Evolutionary conservation across 2,888 invertebrate species (phyloP).

Genomic region (Synergus umbraculus): DNA sequence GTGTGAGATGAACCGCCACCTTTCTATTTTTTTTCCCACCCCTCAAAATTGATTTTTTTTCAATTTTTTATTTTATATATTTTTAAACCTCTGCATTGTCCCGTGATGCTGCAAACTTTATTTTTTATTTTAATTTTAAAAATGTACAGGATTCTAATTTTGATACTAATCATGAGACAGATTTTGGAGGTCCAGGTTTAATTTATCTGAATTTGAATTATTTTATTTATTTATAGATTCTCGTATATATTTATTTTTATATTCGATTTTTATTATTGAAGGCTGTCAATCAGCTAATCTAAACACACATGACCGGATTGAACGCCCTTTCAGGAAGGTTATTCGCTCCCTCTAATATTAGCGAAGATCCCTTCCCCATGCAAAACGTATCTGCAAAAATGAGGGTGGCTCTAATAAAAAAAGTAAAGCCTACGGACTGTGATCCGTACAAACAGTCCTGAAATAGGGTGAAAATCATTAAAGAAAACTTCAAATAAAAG

Average conservation of each 20-base stretch:
- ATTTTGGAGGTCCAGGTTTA: not conserved
- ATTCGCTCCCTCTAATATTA: conserved; percentile 1
- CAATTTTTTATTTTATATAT: not conserved
- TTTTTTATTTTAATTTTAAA: not conserved
- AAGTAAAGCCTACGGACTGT: not conserved
- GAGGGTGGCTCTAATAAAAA: conserved; percentile 4
- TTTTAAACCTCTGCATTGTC: not conserved
- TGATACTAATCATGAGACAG: not conserved
- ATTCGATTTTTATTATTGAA: not conserved
- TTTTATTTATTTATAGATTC: not conserved
- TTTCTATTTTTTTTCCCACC: not conserved
- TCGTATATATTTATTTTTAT: not conserved
- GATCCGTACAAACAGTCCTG: not conserved
- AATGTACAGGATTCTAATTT: no score
- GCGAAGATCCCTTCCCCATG: not conserved
- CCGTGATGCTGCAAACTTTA: no score
- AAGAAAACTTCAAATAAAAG: not conserved
- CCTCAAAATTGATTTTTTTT: not conserved
- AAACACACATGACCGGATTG: not conserved
- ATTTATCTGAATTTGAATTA: not conserved
- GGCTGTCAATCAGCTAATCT: not conserved
- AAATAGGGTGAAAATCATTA: not conserved
- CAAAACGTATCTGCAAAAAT: conserved; percentile 25
- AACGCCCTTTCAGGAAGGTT: not conserved
- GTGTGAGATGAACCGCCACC: not conserved